These are phyloP conservation scores for Hyalella azteca DNA, from an alignment of 2,888 invertebrate genomes.

Conservation along the genomic window DNA sequence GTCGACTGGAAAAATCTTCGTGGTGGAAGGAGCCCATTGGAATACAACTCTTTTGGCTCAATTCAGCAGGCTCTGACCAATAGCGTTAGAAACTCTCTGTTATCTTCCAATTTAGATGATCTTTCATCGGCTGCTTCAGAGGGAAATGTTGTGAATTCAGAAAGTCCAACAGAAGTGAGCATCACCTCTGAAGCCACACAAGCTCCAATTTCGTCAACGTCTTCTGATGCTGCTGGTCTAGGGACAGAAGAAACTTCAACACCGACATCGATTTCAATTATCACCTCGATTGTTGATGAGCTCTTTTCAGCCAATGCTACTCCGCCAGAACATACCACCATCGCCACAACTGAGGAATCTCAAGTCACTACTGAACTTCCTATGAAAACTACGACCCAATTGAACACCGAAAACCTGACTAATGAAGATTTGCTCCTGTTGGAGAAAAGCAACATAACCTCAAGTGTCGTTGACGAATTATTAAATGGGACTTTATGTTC, in stretches of 20 bases:
- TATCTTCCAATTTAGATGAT: constrained; percentile 14
- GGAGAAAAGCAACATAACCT: background rate
- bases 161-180: background rate
- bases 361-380: background rate
- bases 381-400: background rate
- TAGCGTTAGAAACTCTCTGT: background rate
- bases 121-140: constrained; percentile 20
- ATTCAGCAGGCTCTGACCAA: background rate
- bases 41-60: background rate
- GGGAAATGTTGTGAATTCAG: constrained; percentile 22
- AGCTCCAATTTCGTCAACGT: background rate
- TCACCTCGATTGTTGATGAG: constrained; percentile 4
- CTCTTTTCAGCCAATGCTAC: background rate
- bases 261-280: background rate
- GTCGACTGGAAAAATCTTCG: background rate
- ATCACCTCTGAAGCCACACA: background rate
- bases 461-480: constrained; percentile 13
- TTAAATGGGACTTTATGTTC: background rate
- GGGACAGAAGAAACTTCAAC: background rate
- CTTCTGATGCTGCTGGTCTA: background rate
- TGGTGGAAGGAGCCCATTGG: background rate
- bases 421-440: constrained; percentile 9
- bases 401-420: background rate
- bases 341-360: background rate
- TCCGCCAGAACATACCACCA: background rate